Evolutionary conservation across 2,888 invertebrate genomes (phyloP).

Genomic region (Muschampia plurimacula): DNA sequence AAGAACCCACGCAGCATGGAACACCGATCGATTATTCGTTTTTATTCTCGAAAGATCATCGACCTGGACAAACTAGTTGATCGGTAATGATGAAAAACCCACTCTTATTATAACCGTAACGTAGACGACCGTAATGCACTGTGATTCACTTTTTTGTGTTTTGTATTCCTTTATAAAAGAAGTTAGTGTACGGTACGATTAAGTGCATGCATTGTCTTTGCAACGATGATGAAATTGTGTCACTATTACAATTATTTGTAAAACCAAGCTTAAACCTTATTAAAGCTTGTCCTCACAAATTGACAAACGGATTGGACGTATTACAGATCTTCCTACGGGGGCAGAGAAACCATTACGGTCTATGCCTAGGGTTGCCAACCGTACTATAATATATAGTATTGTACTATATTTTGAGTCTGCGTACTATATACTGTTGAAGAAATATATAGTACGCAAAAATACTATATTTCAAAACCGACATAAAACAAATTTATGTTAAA

Average conservation of each 20-base stretch:
- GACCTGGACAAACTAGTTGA: conserved; percentile 13
- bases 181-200: background rate
- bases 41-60: conserved; percentile 15
- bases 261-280: background rate
- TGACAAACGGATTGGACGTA: too few relatives aligned
- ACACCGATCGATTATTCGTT: background rate
- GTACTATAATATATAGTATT: too few relatives aligned
- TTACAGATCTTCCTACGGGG: too few relatives aligned
- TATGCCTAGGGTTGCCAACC: too few relatives aligned
- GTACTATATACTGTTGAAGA: too few relatives aligned
- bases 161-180: background rate
- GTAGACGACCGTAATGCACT: background rate
- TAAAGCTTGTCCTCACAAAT: too few relatives aligned
- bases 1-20: conserved; percentile 4
- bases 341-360: too few relatives aligned
- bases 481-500: too few relatives aligned
- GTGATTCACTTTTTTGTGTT: background rate
- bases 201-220: background rate
- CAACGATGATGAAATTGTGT: background rate
- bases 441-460: too few relatives aligned
- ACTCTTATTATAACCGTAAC: background rate
- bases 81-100: conserved; percentile 9
- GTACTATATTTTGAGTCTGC: too few relatives aligned
- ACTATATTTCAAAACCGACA: too few relatives aligned
- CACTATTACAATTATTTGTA: background rate